A percentile compares a stretch with the other conserved stretches of the same genome.
Conservation (phyloP, 2,797 vertebrate genomes). For the Catharus ustulatus region DNA sequence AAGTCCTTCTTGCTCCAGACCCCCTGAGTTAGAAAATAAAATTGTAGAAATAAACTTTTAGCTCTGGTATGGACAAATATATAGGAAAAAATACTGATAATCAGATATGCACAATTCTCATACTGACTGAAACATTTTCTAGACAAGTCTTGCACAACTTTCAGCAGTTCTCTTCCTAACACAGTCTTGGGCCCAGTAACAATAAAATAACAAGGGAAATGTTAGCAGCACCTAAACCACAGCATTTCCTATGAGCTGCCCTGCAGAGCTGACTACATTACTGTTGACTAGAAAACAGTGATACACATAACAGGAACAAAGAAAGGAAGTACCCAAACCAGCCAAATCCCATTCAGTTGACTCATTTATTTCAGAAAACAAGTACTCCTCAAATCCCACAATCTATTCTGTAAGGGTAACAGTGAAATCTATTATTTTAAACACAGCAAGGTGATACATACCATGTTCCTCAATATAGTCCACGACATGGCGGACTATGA, state of each 20-base stretch:
- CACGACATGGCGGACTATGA: constrained; percentile 94
- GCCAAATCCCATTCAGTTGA: neutral
- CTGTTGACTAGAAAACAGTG: neutral
- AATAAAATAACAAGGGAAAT: neutral
- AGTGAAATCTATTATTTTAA: neutral
- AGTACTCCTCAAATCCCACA: neutral
- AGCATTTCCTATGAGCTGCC: neutral
- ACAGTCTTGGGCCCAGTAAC: neutral
- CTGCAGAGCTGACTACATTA: neutral
- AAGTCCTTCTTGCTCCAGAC: constrained; percentile 94
- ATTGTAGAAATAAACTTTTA: constrained; percentile 23
- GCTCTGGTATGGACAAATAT: neutral
- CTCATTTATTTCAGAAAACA: neutral
- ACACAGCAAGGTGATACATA: constrained; percentile 75
- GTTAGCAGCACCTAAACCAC: neutral
- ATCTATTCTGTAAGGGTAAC: neutral
- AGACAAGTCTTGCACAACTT: neutral
- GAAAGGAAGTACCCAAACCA: neutral
- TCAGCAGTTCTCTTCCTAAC: neutral
- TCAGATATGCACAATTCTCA: neutral
- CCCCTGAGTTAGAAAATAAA: constrained; percentile 76
- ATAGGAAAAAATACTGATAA: neutral
- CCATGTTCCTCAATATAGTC: constrained; percentile 98
- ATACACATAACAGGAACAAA: neutral
- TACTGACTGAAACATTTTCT: neutral